Conservation (phyloP, 2,797 vertebrate species). For the Coregonus sp. region DNA sequence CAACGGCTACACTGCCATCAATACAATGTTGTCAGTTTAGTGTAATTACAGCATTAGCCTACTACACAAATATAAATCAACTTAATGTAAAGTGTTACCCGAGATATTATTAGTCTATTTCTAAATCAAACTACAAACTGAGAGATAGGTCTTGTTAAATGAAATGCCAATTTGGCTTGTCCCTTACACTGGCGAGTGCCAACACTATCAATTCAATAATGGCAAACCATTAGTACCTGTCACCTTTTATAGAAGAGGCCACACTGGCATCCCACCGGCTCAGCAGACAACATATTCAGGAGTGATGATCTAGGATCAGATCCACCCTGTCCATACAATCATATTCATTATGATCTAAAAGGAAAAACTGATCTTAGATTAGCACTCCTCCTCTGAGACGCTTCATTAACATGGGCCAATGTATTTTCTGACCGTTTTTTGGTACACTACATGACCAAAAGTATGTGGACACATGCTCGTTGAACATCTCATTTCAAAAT, state of each 20-base stretch:
- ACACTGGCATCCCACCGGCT: background rate
- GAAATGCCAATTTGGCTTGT: constrained; percentile 3
- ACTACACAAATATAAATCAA: background rate
- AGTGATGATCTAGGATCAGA: background rate
- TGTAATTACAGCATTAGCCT: background rate
- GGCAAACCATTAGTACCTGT: constrained; percentile 57
- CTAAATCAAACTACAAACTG: background rate
- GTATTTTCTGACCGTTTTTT: background rate
- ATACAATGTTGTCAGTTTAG: background rate
- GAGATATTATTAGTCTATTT: background rate
- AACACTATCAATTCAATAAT: constrained; percentile 55
- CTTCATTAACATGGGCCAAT: background rate
- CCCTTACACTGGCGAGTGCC: constrained; percentile 29
- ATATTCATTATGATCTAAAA: background rate
- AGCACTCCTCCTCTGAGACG: background rate
- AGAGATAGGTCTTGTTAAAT: background rate
- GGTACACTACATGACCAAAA: background rate
- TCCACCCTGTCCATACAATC: background rate
- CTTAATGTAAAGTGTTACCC: background rate
- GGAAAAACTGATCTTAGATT: background rate
- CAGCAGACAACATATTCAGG: background rate
- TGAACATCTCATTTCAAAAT: too few species aligned
- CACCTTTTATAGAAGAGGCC: background rate
- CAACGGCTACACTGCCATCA: background rate
- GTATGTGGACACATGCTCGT: too few species aligned